A percentile compares a stretch with the other conserved stretches of the same genome.
Evolutionary conservation across 2,113 vertebrate genomes (phyloP).

Genomic region (Copsychus sechellarum): DNA sequence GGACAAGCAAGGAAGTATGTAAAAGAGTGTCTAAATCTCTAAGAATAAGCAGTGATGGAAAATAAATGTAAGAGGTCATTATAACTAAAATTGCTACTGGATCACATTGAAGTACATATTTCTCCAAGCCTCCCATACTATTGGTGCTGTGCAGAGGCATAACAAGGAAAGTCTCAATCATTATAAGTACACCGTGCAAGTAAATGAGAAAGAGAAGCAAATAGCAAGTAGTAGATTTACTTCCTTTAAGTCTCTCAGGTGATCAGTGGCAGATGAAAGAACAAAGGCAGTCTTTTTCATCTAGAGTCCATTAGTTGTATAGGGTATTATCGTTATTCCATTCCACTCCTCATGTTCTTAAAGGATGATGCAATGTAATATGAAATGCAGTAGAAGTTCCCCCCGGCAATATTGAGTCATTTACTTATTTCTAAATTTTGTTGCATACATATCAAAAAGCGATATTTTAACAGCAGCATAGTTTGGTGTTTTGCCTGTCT

Average conservation of each 20-base stretch:
- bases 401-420: background rate
- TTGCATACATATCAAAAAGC: background rate
- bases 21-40: background rate
- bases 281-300: background rate
- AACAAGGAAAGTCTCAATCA: background rate
- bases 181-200: background rate
- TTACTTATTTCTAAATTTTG: background rate
- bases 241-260: background rate
- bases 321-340: background rate
- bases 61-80: background rate
- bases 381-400: background rate
- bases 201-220: background rate
- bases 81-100: background rate
- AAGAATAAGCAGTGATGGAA: background rate
- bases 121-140: background rate
- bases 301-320: background rate
- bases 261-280: background rate
- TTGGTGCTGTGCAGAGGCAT: background rate
- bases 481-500: background rate
- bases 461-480: background rate
- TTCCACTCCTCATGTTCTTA: background rate
- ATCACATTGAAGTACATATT: background rate
- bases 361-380: background rate
- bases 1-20: accelerated
- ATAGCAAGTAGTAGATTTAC: background rate